Evolutionary conservation across 2,113 vertebrate species (phyloP).

Genomic region (Chloropsis hardwickii): DNA sequence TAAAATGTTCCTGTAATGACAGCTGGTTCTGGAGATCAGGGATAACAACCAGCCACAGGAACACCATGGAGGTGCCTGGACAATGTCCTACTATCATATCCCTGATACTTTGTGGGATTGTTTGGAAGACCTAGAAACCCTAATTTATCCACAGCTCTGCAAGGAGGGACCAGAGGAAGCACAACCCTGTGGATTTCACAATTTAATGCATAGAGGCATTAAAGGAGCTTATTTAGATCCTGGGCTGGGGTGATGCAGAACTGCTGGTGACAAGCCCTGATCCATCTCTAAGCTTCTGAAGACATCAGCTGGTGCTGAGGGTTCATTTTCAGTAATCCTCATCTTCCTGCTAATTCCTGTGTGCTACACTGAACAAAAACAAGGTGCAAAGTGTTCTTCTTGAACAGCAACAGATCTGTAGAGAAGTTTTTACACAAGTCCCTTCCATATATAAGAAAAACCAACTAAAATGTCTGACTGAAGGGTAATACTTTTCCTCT

Average conservation of each 20-base stretch:
- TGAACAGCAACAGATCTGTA: not conserved
- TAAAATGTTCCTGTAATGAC: fast-evolving
- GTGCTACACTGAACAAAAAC: not conserved
- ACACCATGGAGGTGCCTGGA: not conserved
- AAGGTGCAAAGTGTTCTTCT: not conserved
- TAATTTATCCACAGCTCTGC: not conserved
- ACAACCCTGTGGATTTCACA: not conserved
- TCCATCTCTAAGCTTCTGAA: not conserved
- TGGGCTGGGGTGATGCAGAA: not conserved
- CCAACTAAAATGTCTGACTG: not conserved
- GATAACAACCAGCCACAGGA: not conserved
- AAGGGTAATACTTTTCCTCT: not conserved
- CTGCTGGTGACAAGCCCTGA: not conserved
- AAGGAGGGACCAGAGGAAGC: not conserved
- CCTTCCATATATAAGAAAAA: not conserved
- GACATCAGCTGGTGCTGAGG: not conserved
- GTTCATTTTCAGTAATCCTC: not conserved
- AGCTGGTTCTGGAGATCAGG: not conserved
- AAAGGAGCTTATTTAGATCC: not conserved
- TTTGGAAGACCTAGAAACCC: not conserved
- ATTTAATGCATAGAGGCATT: not conserved
- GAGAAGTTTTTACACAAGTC: not conserved
- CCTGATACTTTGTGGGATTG: not conserved
- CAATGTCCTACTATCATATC: fast-evolving
- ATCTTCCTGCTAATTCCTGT: not conserved